phyloP scores from a whole-genome alignment of 2,888 invertebrate genomes.

The Latheticus oryzae region DNA sequence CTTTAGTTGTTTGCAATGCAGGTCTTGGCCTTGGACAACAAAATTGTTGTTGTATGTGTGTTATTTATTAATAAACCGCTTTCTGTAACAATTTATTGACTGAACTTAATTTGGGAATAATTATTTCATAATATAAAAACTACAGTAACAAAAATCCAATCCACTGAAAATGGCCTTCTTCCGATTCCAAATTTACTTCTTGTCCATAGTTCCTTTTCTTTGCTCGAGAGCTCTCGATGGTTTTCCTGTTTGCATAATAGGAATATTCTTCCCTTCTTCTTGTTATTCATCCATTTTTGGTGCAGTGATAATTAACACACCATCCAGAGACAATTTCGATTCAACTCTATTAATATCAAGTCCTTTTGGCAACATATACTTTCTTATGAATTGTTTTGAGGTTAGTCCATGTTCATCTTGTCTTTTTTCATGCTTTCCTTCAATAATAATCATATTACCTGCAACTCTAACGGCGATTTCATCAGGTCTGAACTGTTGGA shows the following conservation, averaged over 20 bases:
- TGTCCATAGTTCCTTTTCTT: background rate
- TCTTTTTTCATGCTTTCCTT: constrained; percentile 5
- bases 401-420: background rate
- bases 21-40: no score
- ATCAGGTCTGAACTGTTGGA: background rate
- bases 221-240: constrained; percentile 15
- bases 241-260: constrained; percentile 52
- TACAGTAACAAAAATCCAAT: no score
- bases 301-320: background rate
- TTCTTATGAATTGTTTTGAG: background rate
- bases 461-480: constrained; percentile 1
- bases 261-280: background rate
- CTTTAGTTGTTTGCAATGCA: no score
- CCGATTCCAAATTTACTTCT: no score
- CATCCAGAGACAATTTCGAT: constrained; percentile 4
- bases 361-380: background rate
- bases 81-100: no score
- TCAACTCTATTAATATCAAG: background rate
- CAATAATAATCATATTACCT: background rate
- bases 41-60: no score
- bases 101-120: no score
- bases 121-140: no score
- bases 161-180: no score
- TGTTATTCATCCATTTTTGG: constrained; percentile 51
- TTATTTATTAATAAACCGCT: no score